Evolutionary conservation across 2,888 invertebrate genomes (phyloP).

Genomic region (Sepiola atlantica): DNA sequence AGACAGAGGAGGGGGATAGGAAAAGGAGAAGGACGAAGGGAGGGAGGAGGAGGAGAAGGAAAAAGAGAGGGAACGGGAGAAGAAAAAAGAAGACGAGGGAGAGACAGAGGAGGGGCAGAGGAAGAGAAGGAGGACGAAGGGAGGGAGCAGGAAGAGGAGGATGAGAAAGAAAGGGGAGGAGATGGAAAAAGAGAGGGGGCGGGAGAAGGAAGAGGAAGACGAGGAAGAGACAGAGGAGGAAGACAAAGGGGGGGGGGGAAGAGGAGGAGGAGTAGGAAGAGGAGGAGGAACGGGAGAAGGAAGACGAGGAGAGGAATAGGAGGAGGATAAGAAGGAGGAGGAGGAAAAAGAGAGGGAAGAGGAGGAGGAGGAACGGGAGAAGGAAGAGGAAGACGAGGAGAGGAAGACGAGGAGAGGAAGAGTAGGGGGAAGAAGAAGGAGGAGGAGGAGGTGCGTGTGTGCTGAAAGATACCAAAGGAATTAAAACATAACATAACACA

Average conservation of each 20-base stretch:
- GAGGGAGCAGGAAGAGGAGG: background rate
- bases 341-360: background rate
- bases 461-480: background rate
- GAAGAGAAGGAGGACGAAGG: rapidly evolving
- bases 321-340: background rate
- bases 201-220: rapidly evolving
- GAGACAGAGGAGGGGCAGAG: background rate
- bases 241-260: background rate
- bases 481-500: too few relatives aligned
- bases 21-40: background rate
- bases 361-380: background rate
- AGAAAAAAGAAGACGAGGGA: background rate
- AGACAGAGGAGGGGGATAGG: background rate
- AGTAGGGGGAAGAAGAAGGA: background rate
- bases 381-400: background rate
- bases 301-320: background rate
- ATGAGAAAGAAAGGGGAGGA: rapidly evolving
- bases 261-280: background rate
- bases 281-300: background rate
- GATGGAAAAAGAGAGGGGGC: background rate
- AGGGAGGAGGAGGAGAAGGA: background rate
- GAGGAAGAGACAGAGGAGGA: background rate
- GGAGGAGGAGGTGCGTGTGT: background rate
- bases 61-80: background rate
- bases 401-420: background rate